Evolutionary conservation across 2,113 vertebrate species (phyloP), one percentile per base, ranked within the genome.

Genomic region (Siniperca chuatsi): DNA sequence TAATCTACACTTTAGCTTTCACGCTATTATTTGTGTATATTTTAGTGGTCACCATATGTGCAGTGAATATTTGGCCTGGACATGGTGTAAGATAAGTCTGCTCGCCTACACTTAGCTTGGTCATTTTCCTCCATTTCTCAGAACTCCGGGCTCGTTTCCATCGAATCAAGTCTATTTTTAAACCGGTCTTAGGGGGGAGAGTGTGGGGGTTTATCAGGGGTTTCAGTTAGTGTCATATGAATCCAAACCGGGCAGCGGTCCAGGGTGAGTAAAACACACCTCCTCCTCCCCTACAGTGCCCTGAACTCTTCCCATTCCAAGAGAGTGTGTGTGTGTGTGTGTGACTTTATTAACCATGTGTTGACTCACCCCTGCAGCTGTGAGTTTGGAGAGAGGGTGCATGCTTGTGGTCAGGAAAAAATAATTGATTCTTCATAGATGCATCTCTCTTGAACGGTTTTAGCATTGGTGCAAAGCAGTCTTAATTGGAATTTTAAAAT

Each of bases 151-250:
- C 79, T 74, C 10, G 58, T 88, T 95, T 91, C 90, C 88, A 90
- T 90, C 55, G 25, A 91, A 87, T 82, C 2, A 2, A 62, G 81
- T 87, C 92, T 96, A 96, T 96, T 95, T 96, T 95, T 96, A 96
- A 87, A 86, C 55, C 2, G 0, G 72, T 83, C 79, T 88, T 87
- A 65, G 77, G 78, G 83, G 52, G 62, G 64, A 29, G 35, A 37
- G 83, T 10, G 78, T 0, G 9, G 86, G 78, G 75, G 50, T 74
- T 74, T 79, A 77, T 83, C 48, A 71, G 83, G 60, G 85, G 64
- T 1, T 67, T 85, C 58, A 89, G 86, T 89, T 84, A 54, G 85
- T 93, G 92, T 92, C 89, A 90, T 93, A 92, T 90, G 82, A 94
- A 93, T 92, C 91, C 93, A 88, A 76, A 88, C 83, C 44, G 81